These are phyloP conservation scores for Salticus scenicus DNA, from an alignment of 2,888 invertebrate species.

Conservation along the genomic window DNA sequence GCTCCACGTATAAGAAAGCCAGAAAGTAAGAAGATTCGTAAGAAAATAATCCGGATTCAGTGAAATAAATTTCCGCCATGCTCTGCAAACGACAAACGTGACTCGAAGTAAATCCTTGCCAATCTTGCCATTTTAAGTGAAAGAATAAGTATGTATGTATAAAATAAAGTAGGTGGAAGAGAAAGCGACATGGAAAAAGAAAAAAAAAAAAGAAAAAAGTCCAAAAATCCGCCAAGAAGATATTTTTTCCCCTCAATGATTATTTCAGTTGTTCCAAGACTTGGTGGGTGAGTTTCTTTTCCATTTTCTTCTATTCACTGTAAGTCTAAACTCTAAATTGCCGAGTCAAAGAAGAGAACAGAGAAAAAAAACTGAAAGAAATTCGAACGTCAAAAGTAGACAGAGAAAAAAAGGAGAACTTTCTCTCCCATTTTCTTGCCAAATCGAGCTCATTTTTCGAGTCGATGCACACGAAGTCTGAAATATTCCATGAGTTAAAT, in stretches of 20 bases:
- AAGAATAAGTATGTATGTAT: constrained; percentile 55
- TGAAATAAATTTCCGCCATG: constrained; percentile 65
- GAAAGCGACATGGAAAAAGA: background rate
- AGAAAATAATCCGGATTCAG: constrained; percentile 54
- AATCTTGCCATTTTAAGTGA: constrained; percentile 67
- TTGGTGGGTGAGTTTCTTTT: constrained; percentile 13
- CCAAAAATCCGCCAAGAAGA: constrained; percentile 46
- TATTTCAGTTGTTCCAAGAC: constrained; percentile 54
- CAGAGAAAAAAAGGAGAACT: constrained; percentile 1
- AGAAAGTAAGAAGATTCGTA: background rate
- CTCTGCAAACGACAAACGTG: constrained; percentile 53
- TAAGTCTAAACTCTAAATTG: constrained; percentile 50
- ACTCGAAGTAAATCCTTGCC: constrained; percentile 58
- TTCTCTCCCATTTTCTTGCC: constrained; percentile 48
- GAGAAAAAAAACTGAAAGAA: constrained; percentile 19
- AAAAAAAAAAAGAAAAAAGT: constrained; percentile 5
- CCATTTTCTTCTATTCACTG: constrained; percentile 46
- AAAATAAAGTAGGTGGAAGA: constrained; percentile 1
- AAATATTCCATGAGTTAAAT: constrained; percentile 48
- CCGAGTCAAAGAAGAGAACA: constrained; percentile 25
- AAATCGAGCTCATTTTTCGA: constrained; percentile 68
- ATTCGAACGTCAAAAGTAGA: constrained; percentile 5
- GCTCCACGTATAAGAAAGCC: constrained; percentile 10
- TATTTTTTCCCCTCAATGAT: constrained; percentile 33
- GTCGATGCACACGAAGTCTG: constrained; percentile 58